phyloP scores from a whole-genome alignment of 2,113 vertebrate genomes.

The Laticauda colubrina region DNA sequence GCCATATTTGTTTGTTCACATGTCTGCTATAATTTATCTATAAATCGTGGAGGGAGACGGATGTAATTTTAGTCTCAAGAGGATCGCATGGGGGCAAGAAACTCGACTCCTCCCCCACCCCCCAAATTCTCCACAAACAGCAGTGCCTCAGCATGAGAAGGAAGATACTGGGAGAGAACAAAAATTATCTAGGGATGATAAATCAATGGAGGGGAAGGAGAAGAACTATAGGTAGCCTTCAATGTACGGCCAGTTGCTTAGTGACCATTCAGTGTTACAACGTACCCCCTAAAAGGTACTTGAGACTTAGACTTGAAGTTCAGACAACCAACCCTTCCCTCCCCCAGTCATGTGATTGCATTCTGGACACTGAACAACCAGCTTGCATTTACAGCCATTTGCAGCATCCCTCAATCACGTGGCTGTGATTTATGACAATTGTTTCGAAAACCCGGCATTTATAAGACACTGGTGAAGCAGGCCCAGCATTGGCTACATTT shows the following conservation, averaged over 20 bases:
- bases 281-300: neutral
- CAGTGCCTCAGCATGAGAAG: neutral
- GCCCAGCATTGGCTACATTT: too few species aligned
- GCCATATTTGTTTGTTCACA: neutral
- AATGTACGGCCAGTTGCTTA: too few species aligned
- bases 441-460: neutral
- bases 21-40: neutral
- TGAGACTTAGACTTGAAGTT: neutral
- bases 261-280: too few species aligned
- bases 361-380: neutral
- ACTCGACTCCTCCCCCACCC: neutral
- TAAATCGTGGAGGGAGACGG: neutral
- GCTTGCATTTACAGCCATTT: neutral
- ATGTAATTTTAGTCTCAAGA: constrained; percentile 4
- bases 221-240: neutral
- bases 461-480: too few species aligned
- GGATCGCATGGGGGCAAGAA: neutral
- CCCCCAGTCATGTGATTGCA: neutral
- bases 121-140: neutral
- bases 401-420: neutral
- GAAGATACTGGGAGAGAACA: neutral
- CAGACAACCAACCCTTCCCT: neutral
- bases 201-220: neutral
- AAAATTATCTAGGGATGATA: neutral
- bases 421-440: neutral